Conservation (phyloP, 1,140 invertebrate species). For the Drosophila sp. region DNA sequence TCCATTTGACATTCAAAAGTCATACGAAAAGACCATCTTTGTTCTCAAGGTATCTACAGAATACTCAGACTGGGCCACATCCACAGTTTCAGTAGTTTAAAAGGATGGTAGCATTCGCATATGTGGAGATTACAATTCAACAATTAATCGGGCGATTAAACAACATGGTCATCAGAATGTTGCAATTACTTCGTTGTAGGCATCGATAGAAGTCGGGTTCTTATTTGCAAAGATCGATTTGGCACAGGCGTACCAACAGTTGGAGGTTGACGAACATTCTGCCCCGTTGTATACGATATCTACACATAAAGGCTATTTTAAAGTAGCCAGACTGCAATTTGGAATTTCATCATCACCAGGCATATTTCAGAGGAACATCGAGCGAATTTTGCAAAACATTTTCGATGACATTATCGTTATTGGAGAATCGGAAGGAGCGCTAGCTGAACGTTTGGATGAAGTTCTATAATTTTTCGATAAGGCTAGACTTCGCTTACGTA, state of each 20-base stretch:
- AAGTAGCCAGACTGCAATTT: background rate
- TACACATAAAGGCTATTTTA: background rate
- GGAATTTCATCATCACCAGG: background rate
- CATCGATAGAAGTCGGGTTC: background rate
- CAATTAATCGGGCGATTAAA: no score
- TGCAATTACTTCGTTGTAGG: background rate
- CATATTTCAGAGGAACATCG: background rate
- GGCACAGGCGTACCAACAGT: background rate
- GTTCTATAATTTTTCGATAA: background rate
- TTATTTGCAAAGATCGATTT: background rate
- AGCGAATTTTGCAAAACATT: background rate
- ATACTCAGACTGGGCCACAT: no score
- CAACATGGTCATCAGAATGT: background rate
- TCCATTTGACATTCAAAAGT: no score
- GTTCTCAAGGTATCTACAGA: no score
- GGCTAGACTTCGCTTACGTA: background rate
- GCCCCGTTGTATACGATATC: background rate
- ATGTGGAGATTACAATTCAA: no score
- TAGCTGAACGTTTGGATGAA: background rate
- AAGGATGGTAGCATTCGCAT: no score
- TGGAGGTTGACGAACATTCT: background rate
- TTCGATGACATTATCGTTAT: background rate
- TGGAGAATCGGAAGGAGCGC: background rate
- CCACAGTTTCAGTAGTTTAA: no score
- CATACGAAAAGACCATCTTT: no score